Base-by-base conservation (phyloP, 2,113 vertebrate genomes). In the Zosterops lateralis region DNA sequence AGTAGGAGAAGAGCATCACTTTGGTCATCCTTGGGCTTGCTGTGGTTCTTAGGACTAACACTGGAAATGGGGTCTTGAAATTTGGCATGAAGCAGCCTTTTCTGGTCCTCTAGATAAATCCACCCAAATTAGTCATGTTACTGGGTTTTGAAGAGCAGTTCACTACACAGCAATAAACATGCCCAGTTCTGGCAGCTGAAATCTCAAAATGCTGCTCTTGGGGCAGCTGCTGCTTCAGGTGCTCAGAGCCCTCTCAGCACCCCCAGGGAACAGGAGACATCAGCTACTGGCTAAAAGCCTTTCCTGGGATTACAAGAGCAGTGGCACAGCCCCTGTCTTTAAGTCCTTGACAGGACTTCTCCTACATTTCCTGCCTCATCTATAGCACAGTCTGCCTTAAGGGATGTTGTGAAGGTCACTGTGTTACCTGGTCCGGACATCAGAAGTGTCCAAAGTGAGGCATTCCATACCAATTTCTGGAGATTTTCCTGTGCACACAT, bases 381-480 rank as follows among this genome's bases (percentile, higher is more conserved):
- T 34, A 0, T 1, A 7, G 57, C 29, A 10, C 32, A 12, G 29
- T 28, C 32, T 60, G 40, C 18, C 0, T 22, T 20, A 44, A 25
- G 45, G 18, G 40, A 6, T 51, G 3, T 18, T 61, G 56, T 65
- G 56, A 61, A 70, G 56, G 56, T 86, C 67, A 17, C 25, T 8
- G 20, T 31, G 44, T 64, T 68, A 50, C 48, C 22, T 36, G n/a
- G 24, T 42, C 42, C 3, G 3, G 60, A 68, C 3, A 1, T 17
- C 51, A 50, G 60, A 31, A 71, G 15, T 3, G 20, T 31, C 73
- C 80, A 7, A 92, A 70, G 14, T 7, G 38, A 74, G 61, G 29
- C 47, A 57, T 80, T 77, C 80, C 5, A 7, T 38, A 31, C 44
- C 40, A 28, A 8, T 57, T 74, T 29, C 17, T 8, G n/a, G 48